phyloP scores from a whole-genome alignment of 1,140 invertebrate species.

The Drosophila ercepeae region DNA sequence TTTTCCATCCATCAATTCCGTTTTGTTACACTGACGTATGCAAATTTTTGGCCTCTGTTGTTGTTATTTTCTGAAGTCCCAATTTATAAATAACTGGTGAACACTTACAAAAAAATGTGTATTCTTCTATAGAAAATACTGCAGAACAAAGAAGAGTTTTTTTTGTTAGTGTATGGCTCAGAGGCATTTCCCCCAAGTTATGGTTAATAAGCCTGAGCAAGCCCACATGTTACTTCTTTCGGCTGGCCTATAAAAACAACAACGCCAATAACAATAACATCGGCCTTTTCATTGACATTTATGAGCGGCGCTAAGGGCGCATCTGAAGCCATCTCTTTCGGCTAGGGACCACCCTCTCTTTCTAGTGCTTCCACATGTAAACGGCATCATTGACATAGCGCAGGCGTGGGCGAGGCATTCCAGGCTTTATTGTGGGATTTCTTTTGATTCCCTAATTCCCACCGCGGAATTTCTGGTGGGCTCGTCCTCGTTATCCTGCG shows the following conservation, averaged over 20 bases:
- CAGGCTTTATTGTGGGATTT: constrained; percentile 59
- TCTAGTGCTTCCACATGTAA: constrained; percentile 2
- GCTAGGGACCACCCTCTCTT: not conserved
- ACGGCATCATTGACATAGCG: constrained; percentile 17
- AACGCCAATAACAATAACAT: constrained; percentile 29
- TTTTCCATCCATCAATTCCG: constrained; percentile 36
- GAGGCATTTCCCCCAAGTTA: constrained; percentile 17
- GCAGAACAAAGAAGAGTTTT: not conserved
- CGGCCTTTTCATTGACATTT: constrained; percentile 71
- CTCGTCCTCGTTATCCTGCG: constrained; percentile 51
- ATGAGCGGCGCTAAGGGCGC: constrained; percentile 77
- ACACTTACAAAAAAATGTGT: constrained; percentile 3
- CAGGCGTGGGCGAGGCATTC: constrained; percentile 29
- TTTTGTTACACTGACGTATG: constrained; percentile 38
- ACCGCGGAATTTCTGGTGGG: constrained; percentile 60
- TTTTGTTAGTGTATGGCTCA: constrained; percentile 9
- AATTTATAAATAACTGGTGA: constrained; percentile 40
- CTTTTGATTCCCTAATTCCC: constrained; percentile 49
- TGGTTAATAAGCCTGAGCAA: constrained; percentile 4
- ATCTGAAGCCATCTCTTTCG: constrained; percentile 9
- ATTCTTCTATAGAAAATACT: not conserved
- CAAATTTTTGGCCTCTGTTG: constrained; percentile 34
- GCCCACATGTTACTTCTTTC: constrained; percentile 50
- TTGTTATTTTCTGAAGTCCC: constrained; percentile 16
- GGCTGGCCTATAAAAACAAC: constrained; percentile 7